Evolutionary conservation across 2,888 invertebrate species (phyloP), one percentile per base, ranked within the genome.

Genomic region (Arge pagana): DNA sequence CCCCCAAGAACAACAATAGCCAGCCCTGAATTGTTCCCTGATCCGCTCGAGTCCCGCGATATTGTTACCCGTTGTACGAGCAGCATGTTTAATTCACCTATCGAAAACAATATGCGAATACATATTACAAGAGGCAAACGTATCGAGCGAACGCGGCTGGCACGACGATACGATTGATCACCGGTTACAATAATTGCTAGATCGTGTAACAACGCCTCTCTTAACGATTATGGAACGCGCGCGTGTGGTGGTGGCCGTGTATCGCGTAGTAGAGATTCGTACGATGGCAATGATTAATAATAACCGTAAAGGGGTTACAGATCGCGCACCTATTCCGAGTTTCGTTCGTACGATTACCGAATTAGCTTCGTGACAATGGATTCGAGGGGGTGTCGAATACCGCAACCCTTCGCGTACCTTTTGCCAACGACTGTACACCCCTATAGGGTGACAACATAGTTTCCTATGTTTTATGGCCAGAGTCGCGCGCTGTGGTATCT

Each of bases 401-500:
- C n/a, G 18, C 30, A 18, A 30, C 30, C 42, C 28, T 28, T 21
- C 7, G 11, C 42, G n/a, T n/a, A n/a, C 28, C 54, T 62, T 65
- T 61, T 62, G 53, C 13, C 48, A 40, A 37, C 40, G 62, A 63
- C 55, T 62, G 65, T 64, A 66, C 65, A 53, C 58, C 58, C 60
- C 42, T 42, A 58, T 59, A 59, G 62, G 69, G 67, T 65, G 66
- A 68, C 68, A 67, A 64, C 66, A 66, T 68, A 67, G 68, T 70
- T 69, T 67, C 63, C 65, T 63, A 66, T 70, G 67, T 70, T 70
- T 70, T 70, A 70, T 69, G 70, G 68, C 67, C 70, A 67, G 69
- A 64, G 62, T 64, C 66, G 66, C 61, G 66, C 67, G 62, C 66
- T 65, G 60, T 62, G 69, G 70, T 70, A 70, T 70, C 70, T 69